Base-by-base conservation (phyloP, 1,140 invertebrate species). In the Calosoma granatense region DNA sequence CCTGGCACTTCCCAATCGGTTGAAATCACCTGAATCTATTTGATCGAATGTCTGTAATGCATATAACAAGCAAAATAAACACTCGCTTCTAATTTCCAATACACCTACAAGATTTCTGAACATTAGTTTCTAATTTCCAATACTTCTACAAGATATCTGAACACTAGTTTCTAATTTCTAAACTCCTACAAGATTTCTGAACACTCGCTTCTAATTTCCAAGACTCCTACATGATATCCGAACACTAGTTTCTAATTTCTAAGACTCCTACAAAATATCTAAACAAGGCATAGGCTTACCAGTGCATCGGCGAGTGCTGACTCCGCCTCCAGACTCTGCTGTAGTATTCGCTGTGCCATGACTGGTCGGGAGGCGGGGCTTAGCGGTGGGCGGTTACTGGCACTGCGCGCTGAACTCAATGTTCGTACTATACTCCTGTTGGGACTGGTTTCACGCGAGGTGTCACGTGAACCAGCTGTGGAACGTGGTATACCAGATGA, bases 271-370 rank as follows among this genome's bases (percentile, higher is more conserved):
- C n/a, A n/a, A n/a, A n/a, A n/a, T n/a, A n/a, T n/a, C n/a, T n/a
- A n/a, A n/a, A n/a, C n/a, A n/a, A n/a, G n/a, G n/a, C n/a, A 56
- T 53, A 56, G 56, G 71, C 70, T 75, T 66, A 84, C 86, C 61
- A 89, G 70, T 51, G 84, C 87, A 75, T 88, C 86, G 11, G 86
- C 87, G 22, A 92, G 68, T 1, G 87, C 83, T 54, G 81, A 84
- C 73, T 96, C 93, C 0, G 92, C 90, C 71, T 95, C 92, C n/a
- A 87, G 76, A 43, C 87, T 91, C 64, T 92, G 90, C 59, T 90
- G 86, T 30, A 96, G 72, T 60, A 94, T 85, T 54, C 88, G 83
- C 59, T 94, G 86, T 0, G 89, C 85, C 72, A 88, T 81, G 1
- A 87, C 81, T 26, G 79, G 85, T 67, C 76, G 78, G 57, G 67